Conservation (phyloP, 2,888 invertebrate species). For the Alsophila aescularia region DNA sequence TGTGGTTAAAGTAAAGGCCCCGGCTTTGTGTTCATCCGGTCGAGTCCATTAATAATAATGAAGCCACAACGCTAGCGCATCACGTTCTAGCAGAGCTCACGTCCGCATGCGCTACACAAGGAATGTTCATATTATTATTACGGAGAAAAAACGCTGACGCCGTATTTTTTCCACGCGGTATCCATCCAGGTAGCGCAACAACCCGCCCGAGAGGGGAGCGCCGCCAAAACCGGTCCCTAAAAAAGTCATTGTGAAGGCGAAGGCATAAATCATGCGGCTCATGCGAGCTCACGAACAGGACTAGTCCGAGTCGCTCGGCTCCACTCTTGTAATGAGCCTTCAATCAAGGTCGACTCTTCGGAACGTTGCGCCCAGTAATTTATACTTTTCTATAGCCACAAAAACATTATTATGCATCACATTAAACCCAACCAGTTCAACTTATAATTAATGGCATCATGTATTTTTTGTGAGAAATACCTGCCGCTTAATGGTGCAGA, state of each 20-base stretch:
- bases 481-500: not conserved
- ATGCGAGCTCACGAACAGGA: slow-evolving; percentile 75
- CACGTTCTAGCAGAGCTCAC: slow-evolving; percentile 73
- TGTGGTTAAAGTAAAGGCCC: slow-evolving; percentile 65
- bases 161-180: slow-evolving; percentile 67
- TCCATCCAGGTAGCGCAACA: slow-evolving; percentile 80
- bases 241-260: slow-evolving; percentile 69
- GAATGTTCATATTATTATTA: slow-evolving; percentile 82
- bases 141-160: slow-evolving; percentile 70
- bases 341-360: slow-evolving; percentile 78
- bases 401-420: slow-evolving; percentile 25
- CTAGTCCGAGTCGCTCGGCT: slow-evolving; percentile 56
- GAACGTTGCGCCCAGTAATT: slow-evolving; percentile 58
- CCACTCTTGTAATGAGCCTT: slow-evolving; percentile 77
- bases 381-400: slow-evolving; percentile 41
- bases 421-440: slow-evolving; percentile 20
- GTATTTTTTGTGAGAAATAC: slow-evolving; percentile 6
- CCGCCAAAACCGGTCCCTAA: slow-evolving; percentile 69
- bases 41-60: slow-evolving; percentile 81
- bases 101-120: slow-evolving; percentile 80
- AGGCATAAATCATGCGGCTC: slow-evolving; percentile 82
- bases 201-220: slow-evolving; percentile 55
- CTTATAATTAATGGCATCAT: slow-evolving; percentile 6
- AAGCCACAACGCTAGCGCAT: slow-evolving; percentile 75
- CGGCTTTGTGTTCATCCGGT: slow-evolving; percentile 80